Base-by-base conservation (phyloP, 2,113 vertebrate species). In the Rhodinocichla rosea region DNA sequence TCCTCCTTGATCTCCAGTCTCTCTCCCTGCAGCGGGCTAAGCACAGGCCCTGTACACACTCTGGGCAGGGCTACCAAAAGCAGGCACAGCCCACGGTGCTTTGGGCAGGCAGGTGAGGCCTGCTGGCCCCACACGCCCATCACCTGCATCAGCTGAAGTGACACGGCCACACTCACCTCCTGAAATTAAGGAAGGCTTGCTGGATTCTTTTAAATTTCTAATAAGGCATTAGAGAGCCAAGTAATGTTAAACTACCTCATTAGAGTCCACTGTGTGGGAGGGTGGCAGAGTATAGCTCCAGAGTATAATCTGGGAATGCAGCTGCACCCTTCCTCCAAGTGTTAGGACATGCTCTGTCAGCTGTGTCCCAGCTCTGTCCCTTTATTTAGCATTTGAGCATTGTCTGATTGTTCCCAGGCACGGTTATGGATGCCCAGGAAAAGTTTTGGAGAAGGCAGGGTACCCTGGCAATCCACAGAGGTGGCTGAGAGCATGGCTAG, bases 321-420 rank as follows among this genome's bases (percentile, higher is more conserved):
- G 94, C 87, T 96, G 94, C 90, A 74, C 97, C 94, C 96, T 97
- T 96, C 96, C 94, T 96, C 95, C 91, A 96, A 90, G 92, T 90
- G 97, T 95, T 94, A 74, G 94, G 91, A 98, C 98, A 97, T 30
- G 97, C 49, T 96, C 86, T 91, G 65, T 98, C 99, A 98, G 98
- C 98, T 99, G 98, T 94, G 95, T 86, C 96, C 95, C 70, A 68
- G 95, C 92, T 96, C 94, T 90, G 94, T 95, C 92, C 74, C 92
- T 95, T 94, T 87, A 96, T 90, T 95, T 96, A 84, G 86, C 89
- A 45, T 17, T 82, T 65, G 45, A 49, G 11, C 77, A 70, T 83
- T 85, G 89, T 89, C 75, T 87, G 73, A n/a, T 63, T 73, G 62
- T 63, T 88, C 79, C 67, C 95, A 89, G 91, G 55, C 26, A 32